Percentiles rank a stretch among this genome's conserved stretches.
Conservation (phyloP, 1,140 invertebrate genomes). For the Carcinoscorpius rotundicauda region DNA sequence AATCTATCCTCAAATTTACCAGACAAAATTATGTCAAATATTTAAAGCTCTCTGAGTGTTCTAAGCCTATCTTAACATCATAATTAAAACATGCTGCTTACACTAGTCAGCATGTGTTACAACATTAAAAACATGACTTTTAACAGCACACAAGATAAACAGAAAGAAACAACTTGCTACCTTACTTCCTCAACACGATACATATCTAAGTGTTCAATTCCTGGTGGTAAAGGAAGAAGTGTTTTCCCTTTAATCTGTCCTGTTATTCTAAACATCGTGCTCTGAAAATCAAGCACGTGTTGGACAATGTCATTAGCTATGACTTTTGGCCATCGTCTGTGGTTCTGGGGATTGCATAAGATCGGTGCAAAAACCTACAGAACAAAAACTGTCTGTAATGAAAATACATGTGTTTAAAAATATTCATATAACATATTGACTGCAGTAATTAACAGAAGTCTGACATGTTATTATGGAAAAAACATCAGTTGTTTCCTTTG, state of each 20-base stretch:
- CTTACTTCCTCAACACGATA: conserved; percentile 1
- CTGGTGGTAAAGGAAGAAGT: conserved; percentile 66
- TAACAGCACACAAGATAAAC: neutral
- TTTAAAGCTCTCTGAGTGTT: neutral
- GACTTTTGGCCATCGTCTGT: conserved; percentile 62
- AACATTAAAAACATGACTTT: conserved; percentile 41
- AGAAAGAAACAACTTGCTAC: neutral
- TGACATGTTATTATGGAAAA: no score
- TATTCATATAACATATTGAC: conserved; percentile 48
- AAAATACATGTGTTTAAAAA: conserved; percentile 3
- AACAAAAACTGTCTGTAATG: conserved; percentile 15
- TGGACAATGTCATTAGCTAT: conserved; percentile 67
- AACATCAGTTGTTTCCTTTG: no score
- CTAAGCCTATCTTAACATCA: conserved; percentile 13
- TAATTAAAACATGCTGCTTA: conserved; percentile 5
- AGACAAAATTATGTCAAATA: no score
- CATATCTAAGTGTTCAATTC: conserved; percentile 12
- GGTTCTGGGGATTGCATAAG: conserved; percentile 55
- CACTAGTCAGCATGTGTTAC: conserved; percentile 60
- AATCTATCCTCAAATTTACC: no score
- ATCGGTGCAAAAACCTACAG: conserved; percentile 55
- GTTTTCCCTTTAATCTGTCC: conserved; percentile 90
- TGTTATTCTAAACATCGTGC: conserved; percentile 75
- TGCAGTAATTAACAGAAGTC: no score
- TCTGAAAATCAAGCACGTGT: conserved; percentile 74